Conservation (phyloP, 2,113 vertebrate species). For the Mobula birostris region DNA sequence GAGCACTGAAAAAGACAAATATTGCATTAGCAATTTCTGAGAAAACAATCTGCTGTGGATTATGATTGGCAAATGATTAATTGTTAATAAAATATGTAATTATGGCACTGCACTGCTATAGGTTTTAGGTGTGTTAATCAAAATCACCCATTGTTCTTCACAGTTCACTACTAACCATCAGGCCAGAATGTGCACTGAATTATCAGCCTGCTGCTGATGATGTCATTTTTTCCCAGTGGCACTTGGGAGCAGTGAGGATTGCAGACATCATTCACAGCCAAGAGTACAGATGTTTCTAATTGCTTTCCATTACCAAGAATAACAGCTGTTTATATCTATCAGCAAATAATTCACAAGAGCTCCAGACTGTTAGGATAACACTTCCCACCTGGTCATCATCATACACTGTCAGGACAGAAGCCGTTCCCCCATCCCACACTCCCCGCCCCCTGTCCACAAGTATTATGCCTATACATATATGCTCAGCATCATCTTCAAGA, state of each 20-base stretch:
- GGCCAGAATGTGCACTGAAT: conserved; percentile 54
- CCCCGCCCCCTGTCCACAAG: conserved; percentile 42
- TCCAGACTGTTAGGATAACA: conserved; percentile 98
- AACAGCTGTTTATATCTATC: conserved; percentile 99
- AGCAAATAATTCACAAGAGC: conserved; percentile 98
- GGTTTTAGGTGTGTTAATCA: conserved; percentile 29
- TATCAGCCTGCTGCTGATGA: conserved; percentile 70
- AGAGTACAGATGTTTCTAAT: conserved; percentile 99
- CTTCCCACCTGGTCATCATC: conserved; percentile 96
- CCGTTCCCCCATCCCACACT: conserved; percentile 51
- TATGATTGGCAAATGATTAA: conserved; percentile 26
- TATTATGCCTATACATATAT: conserved; percentile 55
- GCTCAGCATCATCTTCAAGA: conserved; percentile 85
- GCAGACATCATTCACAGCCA: conserved; percentile 89
- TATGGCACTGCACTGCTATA: conserved; percentile 2
- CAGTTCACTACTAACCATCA: conserved; percentile 78
- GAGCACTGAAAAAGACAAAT: background rate
- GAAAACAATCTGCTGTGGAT: background rate
- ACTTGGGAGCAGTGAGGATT: conserved; percentile 77
- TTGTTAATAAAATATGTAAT: conserved; percentile 5
- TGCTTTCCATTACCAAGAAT: conserved; percentile 99
- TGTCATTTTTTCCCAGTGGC: conserved; percentile 96
- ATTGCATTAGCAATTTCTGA: background rate
- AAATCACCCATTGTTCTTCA: conserved; percentile 76
- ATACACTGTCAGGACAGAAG: conserved; percentile 76